A percentile compares a stretch with the other conserved stretches of the same genome.
Evolutionary conservation across 2,113 vertebrate species (phyloP).

Genomic region (Dasypus novemcinctus): DNA sequence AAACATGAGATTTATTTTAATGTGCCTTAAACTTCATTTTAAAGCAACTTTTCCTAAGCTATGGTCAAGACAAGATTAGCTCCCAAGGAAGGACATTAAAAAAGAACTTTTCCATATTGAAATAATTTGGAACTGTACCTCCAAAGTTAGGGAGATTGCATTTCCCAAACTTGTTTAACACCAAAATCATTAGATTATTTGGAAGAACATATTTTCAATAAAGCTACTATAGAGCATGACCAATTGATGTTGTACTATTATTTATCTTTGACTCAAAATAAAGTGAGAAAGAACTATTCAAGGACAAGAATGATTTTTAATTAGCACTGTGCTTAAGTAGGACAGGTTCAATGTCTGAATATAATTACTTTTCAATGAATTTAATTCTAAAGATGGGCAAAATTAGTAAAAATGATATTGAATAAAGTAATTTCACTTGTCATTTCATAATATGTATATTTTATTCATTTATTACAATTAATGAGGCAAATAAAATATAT

Average conservation of each 20-base stretch:
- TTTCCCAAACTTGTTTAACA: too few species aligned
- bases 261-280: neutral
- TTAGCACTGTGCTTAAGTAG: neutral
- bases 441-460: neutral
- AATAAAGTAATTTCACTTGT: neutral
- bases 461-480: neutral
- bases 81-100: too few species aligned
- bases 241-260: neutral
- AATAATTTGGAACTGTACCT: too few species aligned
- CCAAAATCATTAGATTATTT: too few species aligned
- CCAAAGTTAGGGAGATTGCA: too few species aligned
- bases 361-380: neutral
- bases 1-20: neutral
- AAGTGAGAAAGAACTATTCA: neutral
- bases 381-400: neutral
- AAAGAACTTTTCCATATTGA: too few species aligned
- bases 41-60: too few species aligned
- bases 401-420: neutral
- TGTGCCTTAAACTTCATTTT: neutral
- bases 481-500: too few species aligned
- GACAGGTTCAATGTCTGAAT: neutral
- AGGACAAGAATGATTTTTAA: neutral
- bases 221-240: neutral
- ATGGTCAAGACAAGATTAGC: too few species aligned
- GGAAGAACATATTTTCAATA: neutral